phyloP scores from a whole-genome alignment of 2,888 invertebrate species.

The Agonopterix heracliana region DNA sequence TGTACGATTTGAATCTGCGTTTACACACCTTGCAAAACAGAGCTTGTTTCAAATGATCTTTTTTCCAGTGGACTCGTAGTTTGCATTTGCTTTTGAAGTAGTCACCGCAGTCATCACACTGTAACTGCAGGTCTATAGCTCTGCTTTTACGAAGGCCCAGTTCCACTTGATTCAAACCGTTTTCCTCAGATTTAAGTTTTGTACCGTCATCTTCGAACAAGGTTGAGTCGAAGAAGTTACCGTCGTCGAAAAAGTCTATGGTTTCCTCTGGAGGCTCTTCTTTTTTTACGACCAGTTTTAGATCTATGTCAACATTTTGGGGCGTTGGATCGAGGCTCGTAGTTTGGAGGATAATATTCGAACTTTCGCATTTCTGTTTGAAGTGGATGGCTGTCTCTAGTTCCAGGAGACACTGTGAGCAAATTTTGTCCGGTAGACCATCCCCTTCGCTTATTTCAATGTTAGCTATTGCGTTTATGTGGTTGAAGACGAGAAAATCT shows the following conservation, averaged over 20 bases:
- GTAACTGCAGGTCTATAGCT: constrained; percentile 30
- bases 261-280: constrained; percentile 18
- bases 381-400: constrained; percentile 48
- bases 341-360: constrained; percentile 34
- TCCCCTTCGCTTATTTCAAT: constrained; percentile 44
- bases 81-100: constrained; percentile 37
- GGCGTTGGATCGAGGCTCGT: background rate
- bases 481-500: constrained; percentile 35
- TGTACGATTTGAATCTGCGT: constrained; percentile 34
- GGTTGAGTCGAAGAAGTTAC: constrained; percentile 1
- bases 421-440: constrained; percentile 52
- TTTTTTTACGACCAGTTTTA: constrained; percentile 23
- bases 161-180: constrained; percentile 2
- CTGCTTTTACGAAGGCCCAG: constrained; percentile 17
- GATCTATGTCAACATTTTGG: constrained; percentile 1
- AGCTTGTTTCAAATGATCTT: constrained; percentile 21
- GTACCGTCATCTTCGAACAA: constrained; percentile 4
- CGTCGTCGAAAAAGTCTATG: constrained; percentile 6
- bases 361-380: constrained; percentile 48
- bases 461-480: constrained; percentile 44
- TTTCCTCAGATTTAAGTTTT: constrained; percentile 3
- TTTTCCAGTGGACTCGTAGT: constrained; percentile 37
- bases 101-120: constrained; percentile 38
- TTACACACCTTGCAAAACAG: constrained; percentile 30
- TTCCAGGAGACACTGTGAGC: constrained; percentile 44